Percentiles rank a stretch among this genome's conserved stretches.
phyloP scores from a whole-genome alignment of 1,140 invertebrate species.

The Psix sp. region DNA sequence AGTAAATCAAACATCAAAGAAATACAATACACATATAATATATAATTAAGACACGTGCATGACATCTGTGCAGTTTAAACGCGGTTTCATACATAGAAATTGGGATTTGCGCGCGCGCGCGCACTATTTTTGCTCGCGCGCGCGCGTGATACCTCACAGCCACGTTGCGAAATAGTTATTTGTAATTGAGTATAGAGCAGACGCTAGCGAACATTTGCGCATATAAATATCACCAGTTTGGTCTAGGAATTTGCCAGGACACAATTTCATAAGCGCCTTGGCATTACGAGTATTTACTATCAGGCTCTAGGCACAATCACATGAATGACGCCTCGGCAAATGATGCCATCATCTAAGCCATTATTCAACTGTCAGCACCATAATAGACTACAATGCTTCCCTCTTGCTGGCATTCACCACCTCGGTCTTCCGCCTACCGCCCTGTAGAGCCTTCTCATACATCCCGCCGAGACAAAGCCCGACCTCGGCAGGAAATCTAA shows the following conservation, averaged over 20 bases:
- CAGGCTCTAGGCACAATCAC: slow-evolving; percentile 23
- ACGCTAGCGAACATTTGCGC: neutral
- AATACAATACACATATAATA: too few relatives aligned
- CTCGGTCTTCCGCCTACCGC: slow-evolving; percentile 18
- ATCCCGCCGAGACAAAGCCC: slow-evolving; percentile 22
- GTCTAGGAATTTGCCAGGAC: slow-evolving; percentile 37
- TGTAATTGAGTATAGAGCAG: too few relatives aligned
- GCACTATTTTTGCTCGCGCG: too few relatives aligned
- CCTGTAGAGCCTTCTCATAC: neutral
- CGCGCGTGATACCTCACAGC: too few relatives aligned
- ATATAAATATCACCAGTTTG: slow-evolving; percentile 33
- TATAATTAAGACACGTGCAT: too few relatives aligned
- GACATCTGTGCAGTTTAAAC: too few relatives aligned
- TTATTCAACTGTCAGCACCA: slow-evolving; percentile 50
- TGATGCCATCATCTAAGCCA: slow-evolving; percentile 45
- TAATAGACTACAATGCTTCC: slow-evolving; percentile 47
- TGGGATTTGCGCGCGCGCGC: too few relatives aligned
- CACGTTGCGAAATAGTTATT: too few relatives aligned
- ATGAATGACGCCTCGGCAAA: slow-evolving; percentile 47
- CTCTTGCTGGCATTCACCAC: slow-evolving; percentile 35
- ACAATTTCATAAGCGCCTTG: slow-evolving; percentile 55
- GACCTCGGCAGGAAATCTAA: slow-evolving; percentile 27
- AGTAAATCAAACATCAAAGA: too few relatives aligned
- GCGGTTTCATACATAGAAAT: too few relatives aligned
- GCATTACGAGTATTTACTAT: slow-evolving; percentile 48